Evolutionary conservation across 2,888 invertebrate genomes (phyloP), one percentile per base, ranked within the genome.

Genomic region (Chymomyza fuscimana): DNA sequence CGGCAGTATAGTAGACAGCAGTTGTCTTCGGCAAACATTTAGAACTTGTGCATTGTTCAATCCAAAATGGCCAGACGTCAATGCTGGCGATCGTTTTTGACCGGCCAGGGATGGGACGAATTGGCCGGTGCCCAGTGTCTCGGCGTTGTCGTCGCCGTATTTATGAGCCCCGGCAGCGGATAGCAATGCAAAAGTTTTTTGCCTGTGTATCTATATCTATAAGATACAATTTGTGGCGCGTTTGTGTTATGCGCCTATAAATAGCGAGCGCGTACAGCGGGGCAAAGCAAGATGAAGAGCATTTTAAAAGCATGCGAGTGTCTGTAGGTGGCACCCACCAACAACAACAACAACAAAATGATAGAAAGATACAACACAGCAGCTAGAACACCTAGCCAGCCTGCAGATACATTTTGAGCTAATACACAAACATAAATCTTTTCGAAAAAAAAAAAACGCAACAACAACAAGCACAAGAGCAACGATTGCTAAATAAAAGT

Each of bases 211-310:
- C 76, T 78, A 81, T 85, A 83, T 82, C 80, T 76, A 85, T 77
- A 81, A 81, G 83, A 83, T 85, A 85, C 74, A 74, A 78, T 78
- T 75, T 76, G 69, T 19, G 72, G 62, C 69, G 74, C 71, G 71
- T 82, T 79, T 84, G 81, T 84, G 84, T 81, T 84, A 75, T 76
- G 80, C 84, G 76, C 84, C 85, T 83, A 83, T 85, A 83, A 83
- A 83, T 83, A 83, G 83, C 83, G 80, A 7, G 58, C 25, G 71
- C 81, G 77, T 69, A 81, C 75, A 70, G 81, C 81, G 65, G 70
- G 74, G 19, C n/a, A 22, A 22, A 4, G 22, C 19, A 19, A 56
- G 56, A 19, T 0, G 58, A 9, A 58, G 54, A 54, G 74, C 77
- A 76, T 76, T 71, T 68, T 70, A 62, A 63, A 71, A 52, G n/a